These are phyloP conservation scores for Peromyscus leucopus DNA, from an alignment of 2,113 vertebrate genomes.

Conservation along the genomic window DNA sequence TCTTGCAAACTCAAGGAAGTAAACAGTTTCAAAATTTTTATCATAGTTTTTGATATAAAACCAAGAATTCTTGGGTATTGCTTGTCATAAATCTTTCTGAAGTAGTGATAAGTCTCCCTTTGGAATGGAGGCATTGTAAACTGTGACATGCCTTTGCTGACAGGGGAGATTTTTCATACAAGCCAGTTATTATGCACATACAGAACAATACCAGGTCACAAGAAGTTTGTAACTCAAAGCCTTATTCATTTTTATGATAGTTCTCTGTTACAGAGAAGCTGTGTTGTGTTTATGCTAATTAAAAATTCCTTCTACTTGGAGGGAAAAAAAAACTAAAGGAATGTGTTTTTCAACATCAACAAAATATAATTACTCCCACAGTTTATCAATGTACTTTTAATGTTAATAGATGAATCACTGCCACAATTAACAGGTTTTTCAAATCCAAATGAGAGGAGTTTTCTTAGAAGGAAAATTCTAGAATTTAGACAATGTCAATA, in stretches of 20 bases:
- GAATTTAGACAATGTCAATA: slow-evolving; percentile 12
- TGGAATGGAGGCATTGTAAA: slow-evolving; percentile 62
- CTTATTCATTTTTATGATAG: slow-evolving; percentile 45
- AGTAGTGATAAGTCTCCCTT: slow-evolving; percentile 24
- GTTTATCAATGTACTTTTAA: slow-evolving; percentile 49
- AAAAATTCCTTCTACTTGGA: slow-evolving; percentile 44
- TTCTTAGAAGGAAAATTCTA: slow-evolving; percentile 41
- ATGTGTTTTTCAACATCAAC: slow-evolving; percentile 37
- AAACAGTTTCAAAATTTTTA: not conserved
- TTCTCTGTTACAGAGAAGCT: not conserved
- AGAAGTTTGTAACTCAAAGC: slow-evolving; percentile 54
- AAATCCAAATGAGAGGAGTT: slow-evolving; percentile 43
- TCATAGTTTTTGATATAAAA: not conserved
- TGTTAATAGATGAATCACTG: slow-evolving; percentile 49
- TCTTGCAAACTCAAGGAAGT: not conserved
- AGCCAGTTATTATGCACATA: not conserved
- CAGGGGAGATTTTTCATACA: slow-evolving; percentile 31
- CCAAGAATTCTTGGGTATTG: not conserved
- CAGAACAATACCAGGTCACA: slow-evolving; percentile 24
- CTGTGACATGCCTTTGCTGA: slow-evolving; percentile 39
- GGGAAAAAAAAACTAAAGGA: not conserved
- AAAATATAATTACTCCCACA: slow-evolving; percentile 28
- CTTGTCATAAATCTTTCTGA: slow-evolving; percentile 48
- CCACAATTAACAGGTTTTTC: slow-evolving; percentile 30
- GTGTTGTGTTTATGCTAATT: slow-evolving; percentile 64